Conservation (phyloP, 1,140 invertebrate species). For the Drosophila carrolli region DNA sequence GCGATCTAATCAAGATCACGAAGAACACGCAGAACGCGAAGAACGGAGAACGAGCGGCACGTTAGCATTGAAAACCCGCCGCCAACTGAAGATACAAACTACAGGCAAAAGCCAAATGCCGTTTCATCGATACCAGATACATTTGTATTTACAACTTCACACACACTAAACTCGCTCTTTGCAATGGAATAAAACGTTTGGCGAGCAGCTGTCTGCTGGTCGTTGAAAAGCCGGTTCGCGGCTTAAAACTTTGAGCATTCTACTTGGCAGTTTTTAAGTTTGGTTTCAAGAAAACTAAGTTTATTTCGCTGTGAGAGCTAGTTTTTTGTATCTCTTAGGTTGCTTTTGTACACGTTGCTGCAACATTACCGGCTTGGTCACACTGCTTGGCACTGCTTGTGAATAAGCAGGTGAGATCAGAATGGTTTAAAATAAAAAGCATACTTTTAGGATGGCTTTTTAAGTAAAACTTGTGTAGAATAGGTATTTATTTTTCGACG, state of each 20-base stretch:
- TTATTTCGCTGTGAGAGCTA: conserved; percentile 21
- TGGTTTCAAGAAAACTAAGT: conserved; percentile 10
- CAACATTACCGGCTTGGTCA: conserved; percentile 39
- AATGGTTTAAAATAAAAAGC: background rate
- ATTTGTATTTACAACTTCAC: conserved; percentile 68
- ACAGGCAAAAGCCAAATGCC: conserved; percentile 42
- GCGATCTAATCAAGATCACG: conserved; percentile 56
- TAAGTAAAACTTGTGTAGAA: too few relatives aligned
- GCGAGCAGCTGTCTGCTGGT: conserved; percentile 41
- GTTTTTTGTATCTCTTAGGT: conserved; percentile 58
- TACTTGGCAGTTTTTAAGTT: conserved; percentile 25
- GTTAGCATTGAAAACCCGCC: conserved; percentile 74
- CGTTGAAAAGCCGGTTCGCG: conserved; percentile 68
- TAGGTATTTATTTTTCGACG: too few relatives aligned
- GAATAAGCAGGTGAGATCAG: background rate
- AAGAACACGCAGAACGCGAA: conserved; percentile 39
- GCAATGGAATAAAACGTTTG: conserved; percentile 36
- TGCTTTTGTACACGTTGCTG: conserved; percentile 37
- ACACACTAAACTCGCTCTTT: background rate
- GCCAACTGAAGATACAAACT: conserved; percentile 67
- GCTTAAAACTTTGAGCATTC: conserved; percentile 50
- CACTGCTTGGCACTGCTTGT: conserved; percentile 15
- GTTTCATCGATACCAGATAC: conserved; percentile 72
- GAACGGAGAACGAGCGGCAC: conserved; percentile 50
- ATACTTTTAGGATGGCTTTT: conserved; percentile 24